Conservation (phyloP, 2,113 vertebrate species). For the Cynocephalus volans region DNA sequence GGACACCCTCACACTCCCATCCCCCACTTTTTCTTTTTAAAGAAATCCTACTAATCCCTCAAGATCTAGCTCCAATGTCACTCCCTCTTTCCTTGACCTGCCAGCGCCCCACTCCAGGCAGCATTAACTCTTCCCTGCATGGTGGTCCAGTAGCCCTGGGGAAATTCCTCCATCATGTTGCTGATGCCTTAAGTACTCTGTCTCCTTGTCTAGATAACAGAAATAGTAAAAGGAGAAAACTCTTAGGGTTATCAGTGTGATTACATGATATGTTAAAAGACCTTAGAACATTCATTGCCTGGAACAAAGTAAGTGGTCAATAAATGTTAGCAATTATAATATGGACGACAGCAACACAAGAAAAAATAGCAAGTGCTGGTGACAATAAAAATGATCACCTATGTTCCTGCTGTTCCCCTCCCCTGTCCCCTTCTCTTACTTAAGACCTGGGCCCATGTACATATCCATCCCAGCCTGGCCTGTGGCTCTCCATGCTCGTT, state of each 20-base stretch:
- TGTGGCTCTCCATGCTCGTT: neutral
- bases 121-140: neutral
- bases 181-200: neutral
- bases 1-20: neutral
- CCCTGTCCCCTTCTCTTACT: neutral
- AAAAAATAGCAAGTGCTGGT: neutral
- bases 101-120: no score
- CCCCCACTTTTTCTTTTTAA: no score
- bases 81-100: neutral
- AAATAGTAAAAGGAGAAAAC: neutral
- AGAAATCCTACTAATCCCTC: neutral
- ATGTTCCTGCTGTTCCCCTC: no score
- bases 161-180: no score
- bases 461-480: neutral
- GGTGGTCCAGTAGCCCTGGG: accelerated
- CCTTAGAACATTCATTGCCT: neutral
- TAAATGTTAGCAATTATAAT: no score
- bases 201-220: neutral
- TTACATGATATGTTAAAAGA: neutral
- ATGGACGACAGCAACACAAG: accelerated
- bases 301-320: no score
- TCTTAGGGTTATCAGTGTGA: neutral
- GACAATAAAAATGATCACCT: accelerated
- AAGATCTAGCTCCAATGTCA: neutral
- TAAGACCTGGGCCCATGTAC: accelerated